phyloP scores from a whole-genome alignment of 2,888 invertebrate species.

The Heliconius aoede region DNA sequence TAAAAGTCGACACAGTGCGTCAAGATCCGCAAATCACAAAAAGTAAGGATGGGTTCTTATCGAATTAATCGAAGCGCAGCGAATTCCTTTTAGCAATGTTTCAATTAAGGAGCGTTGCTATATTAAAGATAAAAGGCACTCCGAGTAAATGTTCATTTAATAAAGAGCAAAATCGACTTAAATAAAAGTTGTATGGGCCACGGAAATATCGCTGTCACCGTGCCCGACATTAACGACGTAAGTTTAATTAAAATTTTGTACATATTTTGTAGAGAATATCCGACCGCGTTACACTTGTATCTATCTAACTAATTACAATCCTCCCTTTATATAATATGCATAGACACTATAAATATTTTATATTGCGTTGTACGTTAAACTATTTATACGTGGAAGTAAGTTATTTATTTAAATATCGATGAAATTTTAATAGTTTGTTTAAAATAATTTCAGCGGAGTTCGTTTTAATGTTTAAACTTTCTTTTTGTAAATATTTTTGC shows the following conservation, averaged over 20 bases:
- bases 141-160: constrained; percentile 31
- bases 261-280: constrained; percentile 36
- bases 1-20: not conserved
- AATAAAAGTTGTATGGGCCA: constrained; percentile 40
- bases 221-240: constrained; percentile 35
- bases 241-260: constrained; percentile 63
- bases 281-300: not conserved
- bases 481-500: no score
- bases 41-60: not conserved
- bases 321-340: constrained; percentile 5
- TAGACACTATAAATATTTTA: not conserved
- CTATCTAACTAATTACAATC: constrained; percentile 14
- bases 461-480: no score
- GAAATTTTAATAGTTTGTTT: no score
- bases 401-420: no score
- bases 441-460: no score
- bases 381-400: no score
- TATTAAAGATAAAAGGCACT: constrained; percentile 33
- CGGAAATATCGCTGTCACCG: constrained; percentile 47
- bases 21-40: not conserved
- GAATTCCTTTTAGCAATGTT: constrained; percentile 42
- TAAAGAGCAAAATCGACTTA: constrained; percentile 24
- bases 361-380: not conserved
- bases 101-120: constrained; percentile 37
- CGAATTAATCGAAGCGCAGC: constrained; percentile 32